Percentiles rank a stretch among this genome's conserved stretches.
Evolutionary conservation across 2,113 vertebrate species (phyloP).

Genomic region (Rhipidura dahli): DNA sequence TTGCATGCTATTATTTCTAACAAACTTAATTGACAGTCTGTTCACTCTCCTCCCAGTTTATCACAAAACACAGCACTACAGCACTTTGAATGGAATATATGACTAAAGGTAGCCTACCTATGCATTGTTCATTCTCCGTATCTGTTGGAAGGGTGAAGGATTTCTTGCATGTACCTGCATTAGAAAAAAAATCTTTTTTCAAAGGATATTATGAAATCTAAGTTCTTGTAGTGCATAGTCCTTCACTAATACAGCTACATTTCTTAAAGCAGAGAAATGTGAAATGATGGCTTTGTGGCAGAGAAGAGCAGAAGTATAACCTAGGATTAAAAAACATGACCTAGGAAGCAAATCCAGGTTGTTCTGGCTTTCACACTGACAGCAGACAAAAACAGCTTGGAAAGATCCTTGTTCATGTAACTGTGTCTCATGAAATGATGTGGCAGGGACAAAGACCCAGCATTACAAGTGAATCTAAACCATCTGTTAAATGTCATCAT

Average conservation of each 20-base stretch:
- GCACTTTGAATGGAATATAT: neutral
- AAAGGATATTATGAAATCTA: neutral
- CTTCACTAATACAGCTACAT: neutral
- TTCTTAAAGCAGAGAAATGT: neutral
- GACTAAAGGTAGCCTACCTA: neutral
- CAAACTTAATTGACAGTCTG: neutral
- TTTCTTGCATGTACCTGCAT: neutral
- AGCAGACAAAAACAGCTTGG: neutral
- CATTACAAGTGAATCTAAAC: neutral
- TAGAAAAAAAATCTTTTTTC: neutral
- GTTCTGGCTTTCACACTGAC: neutral
- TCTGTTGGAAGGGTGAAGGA: neutral
- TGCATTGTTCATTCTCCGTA: neutral
- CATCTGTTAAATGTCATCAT: constrained; percentile 45
- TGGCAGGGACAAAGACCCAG: neutral
- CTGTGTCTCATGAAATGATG: neutral
- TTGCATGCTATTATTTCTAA: neutral
- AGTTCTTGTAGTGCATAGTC: neutral
- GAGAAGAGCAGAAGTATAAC: neutral
- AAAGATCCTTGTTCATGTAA: neutral
- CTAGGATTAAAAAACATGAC: neutral
- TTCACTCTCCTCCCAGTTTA: neutral
- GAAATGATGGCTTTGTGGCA: neutral
- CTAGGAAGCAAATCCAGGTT: neutral
- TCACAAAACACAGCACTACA: neutral